These are phyloP conservation scores for Lepidurus packardi DNA, from an alignment of 1,140 invertebrate genomes.

Conservation along the genomic window DNA sequence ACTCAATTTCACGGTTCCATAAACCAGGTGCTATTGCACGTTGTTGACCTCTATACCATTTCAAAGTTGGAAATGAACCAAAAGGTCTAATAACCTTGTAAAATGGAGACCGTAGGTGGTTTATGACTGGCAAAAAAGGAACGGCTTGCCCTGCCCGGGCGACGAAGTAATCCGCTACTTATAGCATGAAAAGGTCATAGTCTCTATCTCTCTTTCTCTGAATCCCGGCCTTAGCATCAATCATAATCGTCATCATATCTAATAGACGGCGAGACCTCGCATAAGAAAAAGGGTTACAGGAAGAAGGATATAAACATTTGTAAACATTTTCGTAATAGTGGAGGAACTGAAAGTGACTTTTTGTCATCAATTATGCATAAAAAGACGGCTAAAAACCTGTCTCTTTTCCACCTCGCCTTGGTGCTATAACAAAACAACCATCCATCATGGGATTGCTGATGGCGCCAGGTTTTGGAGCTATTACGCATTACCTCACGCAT, in stretches of 20 bases:
- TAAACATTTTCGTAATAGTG: not conserved
- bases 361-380: not conserved
- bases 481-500: too few relatives aligned
- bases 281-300: not conserved
- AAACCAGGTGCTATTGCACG: constrained; percentile 18
- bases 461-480: too few relatives aligned
- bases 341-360: not conserved
- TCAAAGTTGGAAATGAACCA: constrained; percentile 3
- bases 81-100: constrained; percentile 19
- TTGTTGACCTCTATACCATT: not conserved
- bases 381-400: too few relatives aligned
- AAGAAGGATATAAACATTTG: constrained; percentile 5
- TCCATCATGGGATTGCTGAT: too few relatives aligned
- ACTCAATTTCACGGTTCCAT: constrained; percentile 18
- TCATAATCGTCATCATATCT: not conserved
- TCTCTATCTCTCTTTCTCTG: not conserved
- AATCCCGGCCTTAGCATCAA: not conserved
- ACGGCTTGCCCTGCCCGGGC: not conserved
- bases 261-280: not conserved
- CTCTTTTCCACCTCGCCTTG: too few relatives aligned
- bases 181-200: not conserved
- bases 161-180: not conserved
- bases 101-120: constrained; percentile 18
- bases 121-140: constrained; percentile 9
- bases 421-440: too few relatives aligned